Percentiles rank a stretch among this genome's conserved stretches.
These are phyloP conservation scores for Empis livida DNA, from an alignment of 2,888 invertebrate species.

Conservation along the genomic window DNA sequence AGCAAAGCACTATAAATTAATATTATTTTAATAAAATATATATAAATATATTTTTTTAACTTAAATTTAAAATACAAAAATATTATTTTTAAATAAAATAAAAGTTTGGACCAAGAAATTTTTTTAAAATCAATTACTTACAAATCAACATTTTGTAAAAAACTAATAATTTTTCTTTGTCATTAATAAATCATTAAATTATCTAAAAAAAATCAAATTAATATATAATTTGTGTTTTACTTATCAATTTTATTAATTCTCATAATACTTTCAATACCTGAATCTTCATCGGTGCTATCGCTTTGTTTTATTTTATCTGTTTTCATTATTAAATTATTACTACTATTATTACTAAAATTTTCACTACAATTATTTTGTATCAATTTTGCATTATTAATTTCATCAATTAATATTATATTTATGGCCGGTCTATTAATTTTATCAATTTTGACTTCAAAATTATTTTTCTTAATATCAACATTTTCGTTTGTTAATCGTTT, in stretches of 20 bases:
- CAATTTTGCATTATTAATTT: neutral
- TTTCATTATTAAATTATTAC: neutral
- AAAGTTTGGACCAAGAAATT: neutral
- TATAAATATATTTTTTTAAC: neutral
- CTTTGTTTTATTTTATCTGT: constrained; percentile 12
- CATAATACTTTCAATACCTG: constrained; percentile 19
- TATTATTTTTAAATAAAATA: neutral
- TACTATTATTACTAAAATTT: neutral
- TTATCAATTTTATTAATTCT: constrained; percentile 11
- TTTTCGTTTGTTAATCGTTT: neutral
- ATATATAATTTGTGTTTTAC: neutral
- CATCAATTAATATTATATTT: constrained; percentile 2
- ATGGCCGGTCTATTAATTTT: constrained; percentile 6
- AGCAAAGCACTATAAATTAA: too few species aligned
- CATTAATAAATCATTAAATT: neutral
- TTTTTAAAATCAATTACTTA: too few species aligned
- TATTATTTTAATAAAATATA: neutral
- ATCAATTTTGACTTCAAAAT: neutral
- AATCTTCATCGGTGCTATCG: constrained; percentile 19
- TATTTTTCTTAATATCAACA: neutral
- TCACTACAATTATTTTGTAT: constrained; percentile 9
- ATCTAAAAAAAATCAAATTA: neutral
- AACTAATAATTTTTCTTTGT: too few species aligned
- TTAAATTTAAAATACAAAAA: neutral
- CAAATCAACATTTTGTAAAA: too few species aligned